Percentiles rank a stretch among this genome's conserved stretches.
phyloP scores from a whole-genome alignment of 2,888 invertebrate genomes.

The Yponomeuta evonymella region DNA sequence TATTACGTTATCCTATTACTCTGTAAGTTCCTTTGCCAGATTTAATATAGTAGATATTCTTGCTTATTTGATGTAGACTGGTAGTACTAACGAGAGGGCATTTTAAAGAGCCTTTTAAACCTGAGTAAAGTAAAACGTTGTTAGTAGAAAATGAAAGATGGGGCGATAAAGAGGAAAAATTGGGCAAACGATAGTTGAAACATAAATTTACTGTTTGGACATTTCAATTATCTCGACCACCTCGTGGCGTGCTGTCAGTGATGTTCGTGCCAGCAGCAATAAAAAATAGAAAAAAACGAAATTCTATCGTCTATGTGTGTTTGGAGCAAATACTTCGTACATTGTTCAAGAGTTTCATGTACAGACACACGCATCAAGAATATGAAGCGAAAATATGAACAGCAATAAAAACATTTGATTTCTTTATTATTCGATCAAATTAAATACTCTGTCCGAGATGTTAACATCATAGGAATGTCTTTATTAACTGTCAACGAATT shows the following conservation, averaged over 20 bases:
- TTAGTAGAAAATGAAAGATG: constrained; percentile 7
- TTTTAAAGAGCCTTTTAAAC: neutral
- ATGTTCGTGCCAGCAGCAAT: constrained; percentile 68
- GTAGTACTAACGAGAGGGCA: neutral
- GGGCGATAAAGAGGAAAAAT: constrained; percentile 39
- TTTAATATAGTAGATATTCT: constrained; percentile 8
- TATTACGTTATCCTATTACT: constrained; percentile 18
- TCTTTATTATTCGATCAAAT: constrained; percentile 49
- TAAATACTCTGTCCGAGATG: constrained; percentile 46
- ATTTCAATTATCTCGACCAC: constrained; percentile 71
- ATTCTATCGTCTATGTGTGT: constrained; percentile 1
- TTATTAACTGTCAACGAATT: constrained; percentile 72
- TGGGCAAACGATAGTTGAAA: constrained; percentile 45
- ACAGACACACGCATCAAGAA: constrained; percentile 33
- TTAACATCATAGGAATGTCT: constrained; percentile 66
- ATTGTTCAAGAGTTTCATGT: constrained; percentile 19
- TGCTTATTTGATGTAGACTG: neutral
- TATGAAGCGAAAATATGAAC: constrained; percentile 30
- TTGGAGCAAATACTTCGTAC: constrained; percentile 4
- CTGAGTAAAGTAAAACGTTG: neutral
- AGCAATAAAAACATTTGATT: constrained; percentile 40
- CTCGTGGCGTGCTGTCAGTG: constrained; percentile 68
- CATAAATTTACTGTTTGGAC: constrained; percentile 72
- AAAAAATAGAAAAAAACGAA: constrained; percentile 44
- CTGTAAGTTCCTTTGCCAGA: constrained; percentile 10